phyloP scores from a whole-genome alignment of 2,888 invertebrate genomes.

The Prosopocoilus inquinatus region DNA sequence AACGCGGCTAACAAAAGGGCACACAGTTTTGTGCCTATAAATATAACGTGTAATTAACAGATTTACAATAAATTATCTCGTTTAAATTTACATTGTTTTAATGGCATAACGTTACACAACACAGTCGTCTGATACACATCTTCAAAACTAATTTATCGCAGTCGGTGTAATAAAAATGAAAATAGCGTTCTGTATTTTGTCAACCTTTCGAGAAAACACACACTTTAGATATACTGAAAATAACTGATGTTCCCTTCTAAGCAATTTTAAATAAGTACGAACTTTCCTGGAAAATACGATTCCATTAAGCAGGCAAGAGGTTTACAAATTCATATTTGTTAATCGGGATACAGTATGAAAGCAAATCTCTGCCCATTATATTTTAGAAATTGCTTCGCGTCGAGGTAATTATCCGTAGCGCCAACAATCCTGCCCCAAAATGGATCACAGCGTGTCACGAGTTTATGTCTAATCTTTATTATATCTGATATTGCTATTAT shows the following conservation, averaged over 20 bases:
- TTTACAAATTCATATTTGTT: slow-evolving; percentile 4
- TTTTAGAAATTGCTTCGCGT: slow-evolving; percentile 14
- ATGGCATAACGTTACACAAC: not conserved
- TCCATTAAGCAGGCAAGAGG: not conserved
- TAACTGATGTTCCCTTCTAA: no score
- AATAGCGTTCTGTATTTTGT: no score
- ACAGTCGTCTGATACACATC: no score
- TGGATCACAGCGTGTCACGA: slow-evolving; percentile 15
- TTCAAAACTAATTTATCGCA: no score
- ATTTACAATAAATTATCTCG: slow-evolving; percentile 2
- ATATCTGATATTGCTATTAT: slow-evolving; percentile 12
- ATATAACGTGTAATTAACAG: slow-evolving; percentile 2
- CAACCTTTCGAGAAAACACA: no score
- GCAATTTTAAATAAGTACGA: no score
- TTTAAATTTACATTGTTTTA: not conserved
- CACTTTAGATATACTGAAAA: no score
- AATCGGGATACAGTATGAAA: slow-evolving; percentile 3
- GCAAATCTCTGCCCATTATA: slow-evolving; percentile 14
- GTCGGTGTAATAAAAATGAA: no score
- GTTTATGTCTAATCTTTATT: slow-evolving; percentile 24
- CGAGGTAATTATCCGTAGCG: slow-evolving; percentile 11
- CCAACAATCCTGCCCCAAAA: slow-evolving; percentile 11
- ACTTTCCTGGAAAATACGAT: not conserved
- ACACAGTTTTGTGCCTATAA: not conserved
- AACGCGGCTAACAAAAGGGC: not conserved